Evolutionary conservation across 35 echinoderm and acorn worm species (phyloP).

Genomic region (Heliocidaris tuberculata): DNA sequence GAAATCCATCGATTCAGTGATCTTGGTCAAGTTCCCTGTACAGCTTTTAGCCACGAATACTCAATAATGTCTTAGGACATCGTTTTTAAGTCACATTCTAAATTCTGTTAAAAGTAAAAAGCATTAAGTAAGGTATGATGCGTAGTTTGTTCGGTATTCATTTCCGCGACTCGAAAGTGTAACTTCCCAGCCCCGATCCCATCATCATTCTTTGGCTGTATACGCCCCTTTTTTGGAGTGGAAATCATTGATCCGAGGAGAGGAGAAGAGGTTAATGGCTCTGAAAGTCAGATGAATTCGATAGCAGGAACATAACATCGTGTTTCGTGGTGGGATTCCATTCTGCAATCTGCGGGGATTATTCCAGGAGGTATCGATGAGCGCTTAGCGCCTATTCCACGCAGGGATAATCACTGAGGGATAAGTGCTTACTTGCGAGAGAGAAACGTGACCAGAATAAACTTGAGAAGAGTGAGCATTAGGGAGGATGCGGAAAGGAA

Average conservation of each 20-base stretch:
- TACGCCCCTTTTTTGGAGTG: neutral
- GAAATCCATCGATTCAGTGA: neutral
- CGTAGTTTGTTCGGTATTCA: neutral
- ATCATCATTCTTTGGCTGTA: neutral
- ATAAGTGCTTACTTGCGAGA: neutral
- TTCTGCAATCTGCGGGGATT: neutral
- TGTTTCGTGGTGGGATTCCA: neutral
- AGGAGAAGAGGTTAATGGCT: neutral
- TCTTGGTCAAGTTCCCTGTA: neutral
- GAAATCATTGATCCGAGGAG: neutral
- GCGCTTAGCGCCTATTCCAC: slow-evolving; percentile 7
- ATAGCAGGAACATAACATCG: neutral
- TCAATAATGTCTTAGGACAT: neutral
- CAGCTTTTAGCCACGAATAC: neutral
- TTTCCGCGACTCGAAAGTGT: neutral
- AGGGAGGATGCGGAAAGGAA: neutral
- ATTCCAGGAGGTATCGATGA: neutral
- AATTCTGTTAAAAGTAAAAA: neutral
- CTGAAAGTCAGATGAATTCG: neutral
- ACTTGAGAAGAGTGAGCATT: neutral
- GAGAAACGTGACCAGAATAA: neutral
- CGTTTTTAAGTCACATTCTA: neutral
- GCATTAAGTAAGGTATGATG: neutral
- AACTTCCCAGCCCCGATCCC: too few species aligned
- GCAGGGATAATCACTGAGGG: neutral